Evolutionary conservation across 2,113 vertebrate genomes (phyloP), one percentile per base, ranked within the genome.

Genomic region (Cochlearius cochlearius): DNA sequence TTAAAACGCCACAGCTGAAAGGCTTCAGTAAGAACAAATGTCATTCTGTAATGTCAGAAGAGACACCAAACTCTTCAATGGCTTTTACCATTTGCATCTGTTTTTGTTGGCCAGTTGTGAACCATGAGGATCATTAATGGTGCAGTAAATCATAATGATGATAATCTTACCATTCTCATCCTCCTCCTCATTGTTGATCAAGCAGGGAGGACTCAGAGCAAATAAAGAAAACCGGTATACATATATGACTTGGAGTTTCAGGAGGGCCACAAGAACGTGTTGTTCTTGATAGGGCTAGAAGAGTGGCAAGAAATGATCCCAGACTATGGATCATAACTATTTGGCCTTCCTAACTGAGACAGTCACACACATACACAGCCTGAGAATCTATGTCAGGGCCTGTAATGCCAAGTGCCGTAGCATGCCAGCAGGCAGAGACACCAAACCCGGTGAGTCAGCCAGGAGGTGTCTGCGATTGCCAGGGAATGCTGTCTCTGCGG

Each of bases 401-500:
- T 38, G 41, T 14, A 12, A 5, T 25, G 52, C 81, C 74, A 8
- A 38, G n/a, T 26, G 52, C 85, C 0, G 2, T 3, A 18, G 19
- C 1, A 2, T 29, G 49, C 39, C 67, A 53, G 52, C 38, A 38
- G 80, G 71, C 49, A 78, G 26, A 29, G 38, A 22, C 59, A 12
- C 22, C 66, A 13, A 10, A 30, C 2, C 2, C 4, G 0, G 10
- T n/a, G 59, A 38, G 34, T 32, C 23, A 12, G 72, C 39, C 72
- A 59, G 55, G 64, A 80, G 27, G 30, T 38, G 6, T 17, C 34
- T 72, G 64, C 3, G 2, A 3, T 13, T 64, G 85, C 90, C 74
- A 16, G 23, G 69, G 12, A 41, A 32, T 30, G 1, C 49, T 59
- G 20, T 29, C n/a, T 88, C 38, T 26, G 11, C 3, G 19, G 21